A percentile compares a stretch with the other conserved stretches of the same genome.
Conservation (phyloP, 92 coral and sea anemone species). For the Heliopora coerulea region DNA sequence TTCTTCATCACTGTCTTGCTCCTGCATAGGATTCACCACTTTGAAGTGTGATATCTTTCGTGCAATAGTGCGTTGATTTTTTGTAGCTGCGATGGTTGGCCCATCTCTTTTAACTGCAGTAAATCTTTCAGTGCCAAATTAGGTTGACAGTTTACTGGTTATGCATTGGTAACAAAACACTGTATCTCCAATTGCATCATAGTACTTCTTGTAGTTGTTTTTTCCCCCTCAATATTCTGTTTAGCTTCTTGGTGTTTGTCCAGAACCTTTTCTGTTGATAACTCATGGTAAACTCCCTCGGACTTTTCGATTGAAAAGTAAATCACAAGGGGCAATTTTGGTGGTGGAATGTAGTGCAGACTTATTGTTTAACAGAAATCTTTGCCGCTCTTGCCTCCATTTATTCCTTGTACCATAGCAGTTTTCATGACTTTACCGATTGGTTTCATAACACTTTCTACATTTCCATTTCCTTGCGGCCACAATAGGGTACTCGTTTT, state of each 20-base stretch:
- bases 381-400: conserved; percentile 51
- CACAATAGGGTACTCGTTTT: conserved; percentile 41
- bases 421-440: conserved; percentile 43
- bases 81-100: conserved; percentile 11
- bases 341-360: conserved; percentile 41
- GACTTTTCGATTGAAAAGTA: conserved; percentile 28
- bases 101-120: conserved; percentile 29
- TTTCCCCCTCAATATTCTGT: conserved; percentile 30
- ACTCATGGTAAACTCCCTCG: conserved; percentile 34
- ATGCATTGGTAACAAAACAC: conserved; percentile 36
- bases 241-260: conserved; percentile 35
- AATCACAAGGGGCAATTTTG: conserved; percentile 37
- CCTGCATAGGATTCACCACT: too few species aligned
- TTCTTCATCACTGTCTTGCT: too few species aligned
- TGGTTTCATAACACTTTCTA: conserved; percentile 45
- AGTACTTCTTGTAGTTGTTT: conserved; percentile 8
- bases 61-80: neutral
- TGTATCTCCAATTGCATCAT: conserved; percentile 33
- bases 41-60: too few species aligned
- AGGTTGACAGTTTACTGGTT: conserved; percentile 39
- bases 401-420: conserved; percentile 29
- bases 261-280: conserved; percentile 17
- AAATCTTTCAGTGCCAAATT: conserved; percentile 33
- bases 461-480: conserved; percentile 47
- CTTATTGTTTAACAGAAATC: conserved; percentile 40